Conservation (phyloP, 2,797 vertebrate genomes). For the Apogon talboti region DNA sequence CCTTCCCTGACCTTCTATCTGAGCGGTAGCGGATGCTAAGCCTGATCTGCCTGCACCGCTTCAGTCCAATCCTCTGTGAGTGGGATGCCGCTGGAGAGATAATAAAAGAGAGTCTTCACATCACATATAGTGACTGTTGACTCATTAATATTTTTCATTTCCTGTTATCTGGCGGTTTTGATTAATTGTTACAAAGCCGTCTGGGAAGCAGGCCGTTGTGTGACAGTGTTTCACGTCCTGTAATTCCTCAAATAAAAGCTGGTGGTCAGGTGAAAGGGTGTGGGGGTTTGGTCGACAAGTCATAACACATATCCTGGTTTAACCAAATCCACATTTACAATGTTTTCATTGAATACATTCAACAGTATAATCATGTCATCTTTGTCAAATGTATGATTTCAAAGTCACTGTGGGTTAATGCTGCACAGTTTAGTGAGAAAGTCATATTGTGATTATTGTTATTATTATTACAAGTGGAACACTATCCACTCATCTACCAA, state of each 20-base stretch:
- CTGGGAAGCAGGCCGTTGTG: not conserved
- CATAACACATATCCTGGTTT: too few relatives aligned
- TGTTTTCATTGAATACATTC: too few relatives aligned
- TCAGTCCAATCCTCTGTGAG: slow-evolving; percentile 16
- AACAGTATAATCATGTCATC: too few relatives aligned
- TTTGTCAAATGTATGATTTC: too few relatives aligned
- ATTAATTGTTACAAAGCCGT: slow-evolving; percentile 23
- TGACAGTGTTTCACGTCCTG: not conserved
- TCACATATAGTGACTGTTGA: slow-evolving; percentile 16
- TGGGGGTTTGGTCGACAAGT: too few relatives aligned
- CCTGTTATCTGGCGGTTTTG: slow-evolving; percentile 29
- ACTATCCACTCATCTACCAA: too few relatives aligned
- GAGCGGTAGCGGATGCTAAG: not conserved
- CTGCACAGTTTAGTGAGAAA: too few relatives aligned
- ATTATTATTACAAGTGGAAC: too few relatives aligned
- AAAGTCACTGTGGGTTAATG: too few relatives aligned
- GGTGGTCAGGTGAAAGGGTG: too few relatives aligned
- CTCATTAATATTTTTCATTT: slow-evolving; percentile 39
- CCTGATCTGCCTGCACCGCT: slow-evolving; percentile 7
- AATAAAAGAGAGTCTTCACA: slow-evolving; percentile 22
- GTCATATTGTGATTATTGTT: too few relatives aligned
- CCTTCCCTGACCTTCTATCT: slow-evolving; percentile 4
- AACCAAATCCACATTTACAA: too few relatives aligned
- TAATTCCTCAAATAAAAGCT: not conserved
- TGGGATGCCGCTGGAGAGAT: slow-evolving; percentile 27